Conservation (phyloP, 2,113 vertebrate species). For the Dunckerocampus dactyliophorus region DNA sequence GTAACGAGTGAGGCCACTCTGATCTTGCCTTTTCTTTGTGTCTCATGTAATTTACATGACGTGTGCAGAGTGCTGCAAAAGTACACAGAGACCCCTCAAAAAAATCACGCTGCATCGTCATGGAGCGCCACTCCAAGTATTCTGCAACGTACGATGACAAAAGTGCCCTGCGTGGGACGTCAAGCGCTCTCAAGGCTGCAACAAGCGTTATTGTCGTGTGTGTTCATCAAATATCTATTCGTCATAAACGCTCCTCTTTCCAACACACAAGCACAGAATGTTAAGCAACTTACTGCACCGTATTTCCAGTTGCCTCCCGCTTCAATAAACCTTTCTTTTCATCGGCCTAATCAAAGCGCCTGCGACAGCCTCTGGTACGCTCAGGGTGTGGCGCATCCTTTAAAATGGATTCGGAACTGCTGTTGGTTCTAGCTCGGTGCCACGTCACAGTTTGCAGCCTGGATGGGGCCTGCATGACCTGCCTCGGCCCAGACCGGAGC, state of each 20-base stretch:
- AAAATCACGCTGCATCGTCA: constrained; percentile 4
- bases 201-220: constrained; percentile 7
- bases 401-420: constrained; percentile 63
- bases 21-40: constrained; percentile 5
- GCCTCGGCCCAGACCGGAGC: constrained; percentile 48
- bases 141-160: not conserved
- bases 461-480: constrained; percentile 55
- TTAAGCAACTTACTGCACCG: constrained; percentile 15
- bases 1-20: constrained; percentile 18
- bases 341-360: constrained; percentile 28
- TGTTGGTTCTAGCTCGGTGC: constrained; percentile 60
- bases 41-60: not conserved
- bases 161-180: constrained; percentile 18
- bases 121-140: constrained; percentile 12
- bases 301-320: constrained; percentile 27
- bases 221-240: too few species aligned
- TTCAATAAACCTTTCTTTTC: constrained; percentile 34
- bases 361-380: constrained; percentile 33
- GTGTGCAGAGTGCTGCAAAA: not conserved
- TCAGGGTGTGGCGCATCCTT: constrained; percentile 55
- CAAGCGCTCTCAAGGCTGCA: constrained; percentile 23
- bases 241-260: constrained; percentile 3
- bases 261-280: constrained; percentile 11
- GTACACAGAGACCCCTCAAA: too few species aligned
- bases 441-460: constrained; percentile 64